These are phyloP conservation scores for Oncorhynchus mykiss DNA, from an alignment of 2,113 vertebrate species.

Conservation along the genomic window DNA sequence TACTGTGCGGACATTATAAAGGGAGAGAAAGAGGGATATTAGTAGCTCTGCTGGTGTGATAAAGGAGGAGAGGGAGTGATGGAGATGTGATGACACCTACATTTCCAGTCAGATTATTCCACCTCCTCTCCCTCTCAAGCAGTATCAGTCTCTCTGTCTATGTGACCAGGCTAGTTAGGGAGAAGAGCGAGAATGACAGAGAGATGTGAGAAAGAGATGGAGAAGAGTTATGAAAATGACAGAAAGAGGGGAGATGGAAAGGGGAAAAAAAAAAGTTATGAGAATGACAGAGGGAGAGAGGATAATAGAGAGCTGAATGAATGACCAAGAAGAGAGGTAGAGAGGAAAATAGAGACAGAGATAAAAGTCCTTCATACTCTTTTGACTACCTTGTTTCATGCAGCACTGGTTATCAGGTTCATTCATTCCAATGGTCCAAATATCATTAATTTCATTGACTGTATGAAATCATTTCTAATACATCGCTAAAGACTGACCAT, in stretches of 20 bases:
- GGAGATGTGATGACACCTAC: neutral
- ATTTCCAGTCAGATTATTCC: slow-evolving; percentile 5
- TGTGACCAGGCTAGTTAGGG: neutral
- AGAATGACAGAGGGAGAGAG: too few relatives aligned
- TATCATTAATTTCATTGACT: too few relatives aligned
- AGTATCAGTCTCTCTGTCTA: neutral
- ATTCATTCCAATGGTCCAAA: too few relatives aligned
- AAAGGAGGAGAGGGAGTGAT: neutral
- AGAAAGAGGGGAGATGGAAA: neutral
- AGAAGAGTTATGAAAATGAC: neutral
- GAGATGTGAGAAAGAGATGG: neutral
- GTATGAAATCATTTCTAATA: too few relatives aligned
- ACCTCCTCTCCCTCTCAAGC: neutral
- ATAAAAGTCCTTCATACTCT: too few relatives aligned
- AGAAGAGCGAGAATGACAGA: neutral
- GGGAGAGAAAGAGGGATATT: neutral
- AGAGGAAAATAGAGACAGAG: too few relatives aligned
- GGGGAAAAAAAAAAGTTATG: neutral
- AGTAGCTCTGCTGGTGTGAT: neutral
- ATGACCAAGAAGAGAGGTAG: too few relatives aligned
- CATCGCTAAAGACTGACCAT: neutral
- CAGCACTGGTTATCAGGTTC: too few relatives aligned
- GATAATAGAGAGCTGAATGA: too few relatives aligned
- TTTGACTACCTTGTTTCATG: too few relatives aligned
- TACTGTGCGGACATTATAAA: neutral